Conservation (phyloP, 2,113 vertebrate genomes). For the Galeopterus variegatus region DNA sequence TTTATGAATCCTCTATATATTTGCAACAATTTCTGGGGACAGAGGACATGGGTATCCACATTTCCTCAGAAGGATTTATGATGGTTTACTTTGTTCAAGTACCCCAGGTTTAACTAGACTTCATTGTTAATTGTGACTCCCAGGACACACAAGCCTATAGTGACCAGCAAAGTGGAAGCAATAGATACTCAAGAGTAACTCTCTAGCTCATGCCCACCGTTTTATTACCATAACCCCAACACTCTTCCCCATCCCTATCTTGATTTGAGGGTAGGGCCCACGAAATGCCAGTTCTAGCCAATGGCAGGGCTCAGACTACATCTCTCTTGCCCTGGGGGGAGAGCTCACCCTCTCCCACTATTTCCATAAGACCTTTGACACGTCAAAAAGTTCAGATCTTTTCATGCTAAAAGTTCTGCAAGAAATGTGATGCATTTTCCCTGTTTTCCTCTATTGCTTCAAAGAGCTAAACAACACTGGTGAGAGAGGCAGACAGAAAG, state of each 20-base stretch:
- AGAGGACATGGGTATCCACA: not conserved
- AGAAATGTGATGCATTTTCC: not conserved
- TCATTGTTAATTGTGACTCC: not conserved
- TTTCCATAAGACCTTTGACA: not conserved
- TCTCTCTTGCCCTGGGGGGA: not conserved
- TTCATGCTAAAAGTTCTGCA: not conserved
- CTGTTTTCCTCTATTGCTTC: not conserved
- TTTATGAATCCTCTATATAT: not conserved
- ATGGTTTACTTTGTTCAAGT: not conserved
- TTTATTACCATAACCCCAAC: not conserved
- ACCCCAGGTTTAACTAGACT: not conserved
- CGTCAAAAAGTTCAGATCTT: not conserved
- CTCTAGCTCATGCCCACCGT: not conserved
- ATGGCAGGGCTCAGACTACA: not conserved
- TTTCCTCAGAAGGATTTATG: not conserved
- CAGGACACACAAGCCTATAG: not conserved
- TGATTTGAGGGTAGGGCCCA: not conserved
- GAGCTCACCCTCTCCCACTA: not conserved
- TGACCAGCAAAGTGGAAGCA: not conserved
- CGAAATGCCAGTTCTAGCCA: not conserved
- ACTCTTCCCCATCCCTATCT: not conserved
- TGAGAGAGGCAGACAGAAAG: not conserved
- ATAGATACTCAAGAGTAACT: not conserved
- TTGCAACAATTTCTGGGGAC: not conserved
- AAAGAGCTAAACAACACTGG: not conserved